Evolutionary conservation across 2,797 vertebrate genomes (phyloP), one percentile per base, ranked within the genome.

Genomic region (Sarcoramphus papa): DNA sequence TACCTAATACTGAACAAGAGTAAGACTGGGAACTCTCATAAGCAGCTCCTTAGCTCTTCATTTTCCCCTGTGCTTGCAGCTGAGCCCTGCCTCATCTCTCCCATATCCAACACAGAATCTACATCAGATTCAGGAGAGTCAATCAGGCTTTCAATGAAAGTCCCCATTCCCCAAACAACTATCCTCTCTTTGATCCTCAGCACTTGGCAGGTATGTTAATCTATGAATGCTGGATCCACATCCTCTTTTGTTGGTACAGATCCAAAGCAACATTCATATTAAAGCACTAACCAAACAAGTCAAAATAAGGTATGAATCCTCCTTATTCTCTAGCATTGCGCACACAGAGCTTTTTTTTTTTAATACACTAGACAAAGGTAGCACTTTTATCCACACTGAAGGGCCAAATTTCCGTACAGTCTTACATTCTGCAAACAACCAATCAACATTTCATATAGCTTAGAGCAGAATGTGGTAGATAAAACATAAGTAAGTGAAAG

Each of bases 131-230:
- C 79, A 94, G 88, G 24, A 80, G 74, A 97, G 69, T 86, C 86
- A 93, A 72, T 84, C 43, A 81, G 74, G 80, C 75, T 90, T 95
- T 96, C 93, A 95, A 6, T 62, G 90, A 93, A 97, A 97, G 93
- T 84, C 93, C 80, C 82, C 88, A 69, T 78, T 95, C 76, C 84
- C 95, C 83, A 87, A 93, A 92, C 63, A 92, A 85, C 9, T 84
- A 94, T 81, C 69, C 23, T 35, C 33, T 68, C 92, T 97, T 96
- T 97, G 92, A 98, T 97, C 93, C 88, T 77, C 86, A 95, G 91
- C 84, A 94, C 92, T 93, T 97, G 95, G 93, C 97, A 98, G 97
- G 94, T 97, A 91, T 68, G 90, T 84, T 97, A 91, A 97, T 93
- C 87, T 88, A 97, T 56, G 40, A 95, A 88, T 88, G 81, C n/a